Conservation (phyloP, 1,140 invertebrate species). For the Dendroctonus valens region DNA sequence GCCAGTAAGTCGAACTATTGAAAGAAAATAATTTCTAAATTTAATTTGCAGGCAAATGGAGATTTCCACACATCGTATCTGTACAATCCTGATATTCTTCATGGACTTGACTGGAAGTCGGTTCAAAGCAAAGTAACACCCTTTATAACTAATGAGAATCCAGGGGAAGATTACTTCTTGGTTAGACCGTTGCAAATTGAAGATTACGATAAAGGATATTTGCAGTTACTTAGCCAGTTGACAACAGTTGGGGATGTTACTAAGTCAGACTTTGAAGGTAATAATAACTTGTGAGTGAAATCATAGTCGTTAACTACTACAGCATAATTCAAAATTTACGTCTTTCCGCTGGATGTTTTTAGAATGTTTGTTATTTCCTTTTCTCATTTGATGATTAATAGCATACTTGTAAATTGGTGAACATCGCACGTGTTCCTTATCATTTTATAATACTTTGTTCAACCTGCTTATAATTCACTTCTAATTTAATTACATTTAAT, state of each 20-base stretch:
- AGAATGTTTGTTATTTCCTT: too few species aligned
- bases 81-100: slow-evolving; percentile 64
- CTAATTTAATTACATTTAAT: too few species aligned
- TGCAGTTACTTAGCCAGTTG: slow-evolving; percentile 77
- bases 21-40: background rate
- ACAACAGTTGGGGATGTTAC: slow-evolving; percentile 82
- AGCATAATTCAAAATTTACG: too few species aligned
- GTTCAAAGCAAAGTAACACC: slow-evolving; percentile 64
- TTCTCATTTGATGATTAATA: too few species aligned
- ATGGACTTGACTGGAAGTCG: slow-evolving; percentile 63
- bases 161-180: slow-evolving; percentile 68
- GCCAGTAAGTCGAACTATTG: background rate
- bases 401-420: too few species aligned
- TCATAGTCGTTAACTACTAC: too few species aligned
- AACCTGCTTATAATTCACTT: background rate
- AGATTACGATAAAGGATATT: slow-evolving; percentile 82
- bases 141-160: slow-evolving; percentile 62
- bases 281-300: background rate
- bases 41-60: slow-evolving; percentile 16
- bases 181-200: slow-evolving; percentile 73
- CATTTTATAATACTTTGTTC: slow-evolving; percentile 6
- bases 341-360: too few species aligned
- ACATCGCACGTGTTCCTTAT: background rate
- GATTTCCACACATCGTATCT: slow-evolving; percentile 44
- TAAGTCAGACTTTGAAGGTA: slow-evolving; percentile 78